phyloP scores from a whole-genome alignment of 2,888 invertebrate species.

The Rotaria socialis region DNA sequence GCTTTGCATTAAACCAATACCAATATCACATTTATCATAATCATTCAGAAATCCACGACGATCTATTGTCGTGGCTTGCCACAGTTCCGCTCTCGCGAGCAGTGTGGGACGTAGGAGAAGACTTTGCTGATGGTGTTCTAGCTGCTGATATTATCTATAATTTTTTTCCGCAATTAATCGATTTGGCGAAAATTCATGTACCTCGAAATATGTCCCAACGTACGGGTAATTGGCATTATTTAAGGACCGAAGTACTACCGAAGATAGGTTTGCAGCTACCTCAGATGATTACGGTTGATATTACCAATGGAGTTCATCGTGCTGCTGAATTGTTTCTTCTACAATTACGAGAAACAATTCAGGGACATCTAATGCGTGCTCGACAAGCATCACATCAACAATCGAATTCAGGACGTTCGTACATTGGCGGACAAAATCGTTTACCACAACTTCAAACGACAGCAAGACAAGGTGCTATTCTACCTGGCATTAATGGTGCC shows the following conservation, averaged over 20 bases:
- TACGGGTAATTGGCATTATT: constrained; percentile 38
- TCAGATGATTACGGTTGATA: background rate
- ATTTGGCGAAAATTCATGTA: background rate
- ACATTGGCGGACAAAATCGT: no score
- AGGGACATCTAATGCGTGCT: no score
- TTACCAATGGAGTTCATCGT: no score
- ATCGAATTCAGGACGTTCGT: no score
- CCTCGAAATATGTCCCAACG: constrained; percentile 38
- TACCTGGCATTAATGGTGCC: constrained; percentile 14
- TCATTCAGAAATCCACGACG: no score
- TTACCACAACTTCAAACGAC: background rate
- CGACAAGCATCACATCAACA: no score
- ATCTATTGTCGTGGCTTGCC: background rate
- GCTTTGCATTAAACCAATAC: no score
- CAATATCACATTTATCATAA: no score
- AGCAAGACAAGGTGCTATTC: background rate
- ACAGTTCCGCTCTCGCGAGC: constrained; percentile 18
- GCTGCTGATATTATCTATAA: constrained; percentile 40
- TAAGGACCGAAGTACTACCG: background rate
- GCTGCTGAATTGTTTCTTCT: no score
- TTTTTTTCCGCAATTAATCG: constrained; percentile 40
- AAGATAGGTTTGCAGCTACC: background rate
- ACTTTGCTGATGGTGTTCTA: constrained; percentile 43
- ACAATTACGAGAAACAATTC: no score
- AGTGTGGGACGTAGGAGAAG: constrained; percentile 36